phyloP scores from a whole-genome alignment of 2,797 vertebrate genomes.

The Rhincodon typus region DNA sequence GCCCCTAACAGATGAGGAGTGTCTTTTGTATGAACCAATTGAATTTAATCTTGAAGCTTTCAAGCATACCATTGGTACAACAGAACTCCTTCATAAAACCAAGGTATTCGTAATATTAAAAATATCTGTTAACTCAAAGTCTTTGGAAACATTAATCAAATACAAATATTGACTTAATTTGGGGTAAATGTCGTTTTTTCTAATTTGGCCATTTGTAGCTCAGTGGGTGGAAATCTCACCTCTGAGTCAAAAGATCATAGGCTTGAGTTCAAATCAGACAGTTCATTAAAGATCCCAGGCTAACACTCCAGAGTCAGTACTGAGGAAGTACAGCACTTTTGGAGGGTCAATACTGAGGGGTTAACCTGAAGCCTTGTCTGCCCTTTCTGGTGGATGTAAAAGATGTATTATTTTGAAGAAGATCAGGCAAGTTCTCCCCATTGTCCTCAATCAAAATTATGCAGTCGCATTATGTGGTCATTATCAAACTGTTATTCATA shows the following conservation, averaged over 20 bases:
- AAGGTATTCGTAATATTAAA: slow-evolving; percentile 60
- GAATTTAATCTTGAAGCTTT: slow-evolving; percentile 73
- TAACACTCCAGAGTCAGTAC: neutral
- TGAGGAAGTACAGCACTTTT: neutral
- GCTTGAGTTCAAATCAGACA: neutral
- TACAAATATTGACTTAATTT: neutral
- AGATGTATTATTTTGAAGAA: neutral
- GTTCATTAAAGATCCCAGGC: neutral
- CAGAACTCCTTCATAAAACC: slow-evolving; percentile 69
- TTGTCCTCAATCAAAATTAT: neutral
- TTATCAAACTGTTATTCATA: neutral
- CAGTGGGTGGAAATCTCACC: neutral
- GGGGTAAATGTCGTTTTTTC: neutral
- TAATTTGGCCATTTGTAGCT: neutral
- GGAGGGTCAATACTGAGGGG: too few relatives aligned
- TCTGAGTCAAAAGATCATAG: neutral
- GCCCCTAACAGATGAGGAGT: slow-evolving; percentile 69
- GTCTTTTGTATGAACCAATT: slow-evolving; percentile 62
- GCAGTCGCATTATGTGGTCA: neutral
- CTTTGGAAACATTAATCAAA: neutral
- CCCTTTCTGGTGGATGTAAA: neutral
- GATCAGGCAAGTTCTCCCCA: neutral
- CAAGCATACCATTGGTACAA: slow-evolving; percentile 59
- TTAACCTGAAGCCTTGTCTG: neutral
- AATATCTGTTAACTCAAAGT: neutral